Evolutionary conservation across 2,113 vertebrate species (phyloP), one percentile per base, ranked within the genome.

Genomic region (Coptodon bakossiorum): DNA sequence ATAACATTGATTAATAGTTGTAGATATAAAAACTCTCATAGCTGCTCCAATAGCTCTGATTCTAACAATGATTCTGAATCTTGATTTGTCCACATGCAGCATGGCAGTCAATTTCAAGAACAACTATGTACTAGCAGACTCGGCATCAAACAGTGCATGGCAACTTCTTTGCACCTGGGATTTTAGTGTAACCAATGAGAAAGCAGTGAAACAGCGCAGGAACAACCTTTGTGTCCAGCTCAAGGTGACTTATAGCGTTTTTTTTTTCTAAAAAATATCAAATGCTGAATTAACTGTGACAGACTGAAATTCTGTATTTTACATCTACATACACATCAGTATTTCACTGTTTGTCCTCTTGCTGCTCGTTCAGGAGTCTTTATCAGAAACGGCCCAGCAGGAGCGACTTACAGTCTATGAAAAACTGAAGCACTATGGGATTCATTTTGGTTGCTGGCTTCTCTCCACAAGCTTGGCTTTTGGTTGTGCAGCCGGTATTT

Each of bases 101-200:
- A 98, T 98, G 96, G 97, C 96, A 63, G 97, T 90, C 45, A 97
- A 97, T 8, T 99, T 99, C 94, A 95, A 90, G 86, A 95, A 92
- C 71, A 98, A 98, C 95, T 98, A 97, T 3, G 57, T 97, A 17
- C 92, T 96, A 24, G 94, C 94, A 36, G 93, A 96, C 16, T 3
- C 84, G 0, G 54, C 90, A 59, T 94, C 97, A 36, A 95, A 95
- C 88, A 96, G 96, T 0, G 96, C 97, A 1, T 96, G 97, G 93
- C 98, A 97, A 59, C 96, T 99, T 59, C 90, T 99, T 85, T 98
- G 97, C 86, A 95, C 96, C 95, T 99, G 99, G 99, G 98, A 99
- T 88, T 99, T 98, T 84, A 98, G 93, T 2, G 91, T 99, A 27
- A 97, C 95, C 19, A 97, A 97, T 9, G 97, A 97, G 56, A 97